Base-by-base conservation (phyloP, 2,888 invertebrate genomes). In the Galeopsomyia nigrocyanea region DNA sequence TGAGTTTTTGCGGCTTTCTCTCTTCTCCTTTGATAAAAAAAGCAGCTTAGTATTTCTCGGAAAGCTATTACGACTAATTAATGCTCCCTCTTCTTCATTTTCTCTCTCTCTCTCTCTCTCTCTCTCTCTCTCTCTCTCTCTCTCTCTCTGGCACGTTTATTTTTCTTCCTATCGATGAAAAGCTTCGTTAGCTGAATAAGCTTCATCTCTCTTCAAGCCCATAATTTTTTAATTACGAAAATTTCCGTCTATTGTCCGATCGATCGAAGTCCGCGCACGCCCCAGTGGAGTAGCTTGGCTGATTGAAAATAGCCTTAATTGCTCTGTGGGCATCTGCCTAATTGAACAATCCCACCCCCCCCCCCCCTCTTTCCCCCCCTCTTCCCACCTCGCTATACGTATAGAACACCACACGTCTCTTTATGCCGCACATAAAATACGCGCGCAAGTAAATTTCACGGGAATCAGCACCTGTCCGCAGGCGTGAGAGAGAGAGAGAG, bases 301-400 rank as follows among this genome's bases (percentile, higher is more conserved):
- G 66, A 67, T 67, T 58, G 66, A 67, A 58, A 67, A 58, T 67
- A 58, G 58, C 57, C 66, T 50, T 67, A 22, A 67, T 67, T 67
- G 66, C 66, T 55, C 50, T 68, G 56, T 39, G 68, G 61, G 2
- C 14, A 22, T 55, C 16, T 3, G 22, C 31, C 51, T 55, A 61
- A 68, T 55, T 62, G 68, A 49, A 39, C 16, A 51, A 47, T 56
- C 61, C 26, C 19, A 7, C 56, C 17, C 10, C 39, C 57, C 53
- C 3, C 14, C 26, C 57, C 16, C 22, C 56, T 31, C 51, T 31
- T 61, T 46, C 19, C 57, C 17, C 57, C 13, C 57, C 13, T 14
- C 49, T 50, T 49, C 26, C 26, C 39, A 10, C 26, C n/a, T n/a
- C n/a, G n/a, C n/a, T n/a, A n/a, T n/a, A n/a, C n/a, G n/a, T n/a